Evolutionary conservation across 1,140 invertebrate species (phyloP).

Genomic region (Penaeus vannamei): DNA sequence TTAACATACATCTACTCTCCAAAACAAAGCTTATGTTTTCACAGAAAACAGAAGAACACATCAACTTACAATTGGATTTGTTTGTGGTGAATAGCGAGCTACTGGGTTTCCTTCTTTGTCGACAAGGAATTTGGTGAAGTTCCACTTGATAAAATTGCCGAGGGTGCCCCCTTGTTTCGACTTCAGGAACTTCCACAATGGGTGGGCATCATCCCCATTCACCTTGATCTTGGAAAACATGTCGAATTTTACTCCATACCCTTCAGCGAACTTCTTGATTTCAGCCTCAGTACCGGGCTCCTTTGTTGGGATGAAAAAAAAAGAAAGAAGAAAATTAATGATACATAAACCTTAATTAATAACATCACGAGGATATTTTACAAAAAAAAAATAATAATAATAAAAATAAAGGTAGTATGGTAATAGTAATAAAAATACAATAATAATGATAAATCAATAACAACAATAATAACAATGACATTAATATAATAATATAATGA

Average conservation of each 20-base stretch:
- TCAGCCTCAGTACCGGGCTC: conserved; percentile 83
- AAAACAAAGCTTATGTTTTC: no score
- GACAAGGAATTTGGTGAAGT: conserved; percentile 96
- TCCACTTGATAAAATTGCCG: conserved; percentile 93
- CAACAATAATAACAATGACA: no score
- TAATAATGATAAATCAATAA: no score
- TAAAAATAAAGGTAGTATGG: no score
- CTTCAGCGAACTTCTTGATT: conserved; percentile 81
- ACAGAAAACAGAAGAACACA: not conserved
- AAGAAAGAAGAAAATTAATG: not conserved
- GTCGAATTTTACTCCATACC: conserved; percentile 84
- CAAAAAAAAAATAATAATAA: not conserved
- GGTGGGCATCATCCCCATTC: conserved; percentile 87
- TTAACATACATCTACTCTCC: no score
- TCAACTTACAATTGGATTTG: conserved; percentile 76
- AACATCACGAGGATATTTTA: not conserved
- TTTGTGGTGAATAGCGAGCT: conserved; percentile 83
- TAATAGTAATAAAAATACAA: no score
- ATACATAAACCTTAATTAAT: not conserved
- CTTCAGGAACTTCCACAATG: conserved; percentile 92
- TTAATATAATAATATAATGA: no score
- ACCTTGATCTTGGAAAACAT: conserved; percentile 88
- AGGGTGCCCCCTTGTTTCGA: conserved; percentile 82
- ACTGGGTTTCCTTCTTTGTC: conserved; percentile 89
- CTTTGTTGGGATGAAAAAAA: conserved; percentile 68